Evolutionary conservation across 2,797 vertebrate genomes (phyloP).

Genomic region (Ciconia nigra): DNA sequence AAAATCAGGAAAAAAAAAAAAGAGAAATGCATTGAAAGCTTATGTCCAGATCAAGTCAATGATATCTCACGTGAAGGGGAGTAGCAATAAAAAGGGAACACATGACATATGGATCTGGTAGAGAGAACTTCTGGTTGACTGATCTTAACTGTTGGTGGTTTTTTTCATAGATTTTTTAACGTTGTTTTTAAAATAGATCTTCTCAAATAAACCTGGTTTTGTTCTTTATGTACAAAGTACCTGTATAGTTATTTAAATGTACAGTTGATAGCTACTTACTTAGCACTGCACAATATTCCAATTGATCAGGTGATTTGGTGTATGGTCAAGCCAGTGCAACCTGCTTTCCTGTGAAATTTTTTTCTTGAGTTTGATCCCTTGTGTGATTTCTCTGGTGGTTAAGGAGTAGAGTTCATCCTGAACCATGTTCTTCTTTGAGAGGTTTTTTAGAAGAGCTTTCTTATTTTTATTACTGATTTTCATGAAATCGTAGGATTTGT

Average conservation of each 20-base stretch:
- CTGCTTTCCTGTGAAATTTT: neutral
- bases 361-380: neutral
- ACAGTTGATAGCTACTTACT: neutral
- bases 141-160: neutral
- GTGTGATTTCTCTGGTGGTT: neutral
- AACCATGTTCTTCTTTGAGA: neutral
- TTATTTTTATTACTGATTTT: neutral
- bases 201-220: neutral
- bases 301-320: neutral
- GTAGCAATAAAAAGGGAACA: neutral
- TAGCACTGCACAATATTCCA: neutral
- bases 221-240: neutral
- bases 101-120: neutral
- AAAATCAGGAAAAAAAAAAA: neutral
- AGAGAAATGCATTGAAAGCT: neutral
- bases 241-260: neutral
- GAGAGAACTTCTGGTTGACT: neutral
- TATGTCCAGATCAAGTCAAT: neutral
- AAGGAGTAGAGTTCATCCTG: neutral
- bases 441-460: neutral
- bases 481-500: neutral
- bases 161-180: neutral
- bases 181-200: neutral
- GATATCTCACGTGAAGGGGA: neutral
- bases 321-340: neutral